Percentiles rank a stretch among this genome's conserved stretches.
Evolutionary conservation across 2,888 invertebrate genomes (phyloP).

Genomic region (Heliconius charithonia): DNA sequence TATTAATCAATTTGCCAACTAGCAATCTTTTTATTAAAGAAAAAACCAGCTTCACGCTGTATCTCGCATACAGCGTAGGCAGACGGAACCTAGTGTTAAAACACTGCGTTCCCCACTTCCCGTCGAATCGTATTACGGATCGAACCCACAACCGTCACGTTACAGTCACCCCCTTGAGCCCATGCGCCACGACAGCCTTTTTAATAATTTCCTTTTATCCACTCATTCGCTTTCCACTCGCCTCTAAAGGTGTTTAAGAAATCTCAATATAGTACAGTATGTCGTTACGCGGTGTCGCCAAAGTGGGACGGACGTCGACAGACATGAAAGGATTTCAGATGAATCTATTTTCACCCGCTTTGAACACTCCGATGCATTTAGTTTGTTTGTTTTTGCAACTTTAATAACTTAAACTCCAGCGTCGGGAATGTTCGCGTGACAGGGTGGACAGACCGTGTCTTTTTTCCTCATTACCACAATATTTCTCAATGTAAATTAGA

Average conservation of each 20-base stretch:
- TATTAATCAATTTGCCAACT: too few relatives aligned
- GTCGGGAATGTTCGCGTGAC: slow-evolving; percentile 52
- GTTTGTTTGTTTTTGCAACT: slow-evolving; percentile 80
- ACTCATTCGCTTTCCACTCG: not conserved
- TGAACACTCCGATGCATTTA: slow-evolving; percentile 64
- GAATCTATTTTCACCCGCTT: slow-evolving; percentile 80
- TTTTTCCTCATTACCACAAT: slow-evolving; percentile 1
- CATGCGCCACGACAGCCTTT: too few relatives aligned
- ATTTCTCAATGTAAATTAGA: not conserved
- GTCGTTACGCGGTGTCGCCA: slow-evolving; percentile 56
- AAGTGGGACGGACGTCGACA: slow-evolving; percentile 52
- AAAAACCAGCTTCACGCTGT: not conserved
- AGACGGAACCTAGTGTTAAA: not conserved
- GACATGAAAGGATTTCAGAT: slow-evolving; percentile 79
- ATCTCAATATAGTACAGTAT: slow-evolving; percentile 42
- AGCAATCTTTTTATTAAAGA: not conserved
- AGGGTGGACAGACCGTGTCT: not conserved
- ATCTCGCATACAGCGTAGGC: not conserved
- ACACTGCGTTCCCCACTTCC: not conserved
- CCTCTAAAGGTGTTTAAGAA: slow-evolving; percentile 39
- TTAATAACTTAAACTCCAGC: slow-evolving; percentile 56
- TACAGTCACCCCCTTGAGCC: too few relatives aligned
- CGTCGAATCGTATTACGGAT: not conserved
- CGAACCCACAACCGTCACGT: too few relatives aligned
- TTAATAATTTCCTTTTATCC: not conserved